Percentiles rank a stretch among this genome's conserved stretches.
Conservation (phyloP, 2,113 vertebrate genomes). For the Colaptes auratus region DNA sequence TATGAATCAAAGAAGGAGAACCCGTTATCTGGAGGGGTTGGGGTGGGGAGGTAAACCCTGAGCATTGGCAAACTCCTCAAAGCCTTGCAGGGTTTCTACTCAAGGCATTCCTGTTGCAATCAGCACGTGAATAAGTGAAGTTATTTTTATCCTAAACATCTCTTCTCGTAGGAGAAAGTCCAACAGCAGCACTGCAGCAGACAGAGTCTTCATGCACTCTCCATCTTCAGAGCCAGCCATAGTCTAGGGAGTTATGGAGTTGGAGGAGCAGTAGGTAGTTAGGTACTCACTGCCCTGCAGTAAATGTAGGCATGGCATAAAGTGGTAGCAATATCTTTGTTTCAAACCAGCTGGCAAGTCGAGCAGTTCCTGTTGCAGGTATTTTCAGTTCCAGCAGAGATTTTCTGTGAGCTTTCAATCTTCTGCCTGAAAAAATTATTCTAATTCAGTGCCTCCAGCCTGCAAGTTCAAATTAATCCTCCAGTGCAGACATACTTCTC, state of each 20-base stretch:
- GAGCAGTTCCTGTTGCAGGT: neutral
- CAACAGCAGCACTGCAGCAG: neutral
- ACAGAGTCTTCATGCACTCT: neutral
- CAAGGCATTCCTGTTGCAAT: neutral
- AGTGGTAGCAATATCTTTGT: neutral
- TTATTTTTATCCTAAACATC: neutral
- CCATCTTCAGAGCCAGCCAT: neutral
- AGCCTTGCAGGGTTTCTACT: neutral
- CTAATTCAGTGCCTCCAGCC: neutral
- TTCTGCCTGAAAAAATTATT: neutral
- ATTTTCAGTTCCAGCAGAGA: neutral
- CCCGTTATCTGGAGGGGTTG: fast-evolving
- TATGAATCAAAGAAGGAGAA: neutral
- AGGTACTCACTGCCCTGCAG: neutral
- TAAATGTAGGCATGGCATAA: neutral
- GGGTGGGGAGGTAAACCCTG: neutral
- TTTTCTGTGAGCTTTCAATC: neutral
- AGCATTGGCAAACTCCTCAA: neutral
- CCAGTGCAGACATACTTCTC: neutral
- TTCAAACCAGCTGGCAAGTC: neutral
- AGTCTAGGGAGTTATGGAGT: neutral
- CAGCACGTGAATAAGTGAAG: neutral
- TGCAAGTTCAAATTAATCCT: neutral
- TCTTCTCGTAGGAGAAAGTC: neutral
- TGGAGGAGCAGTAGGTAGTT: neutral